Evolutionary conservation across 2,888 invertebrate species (phyloP).

Genomic region (Nudaria mundana): DNA sequence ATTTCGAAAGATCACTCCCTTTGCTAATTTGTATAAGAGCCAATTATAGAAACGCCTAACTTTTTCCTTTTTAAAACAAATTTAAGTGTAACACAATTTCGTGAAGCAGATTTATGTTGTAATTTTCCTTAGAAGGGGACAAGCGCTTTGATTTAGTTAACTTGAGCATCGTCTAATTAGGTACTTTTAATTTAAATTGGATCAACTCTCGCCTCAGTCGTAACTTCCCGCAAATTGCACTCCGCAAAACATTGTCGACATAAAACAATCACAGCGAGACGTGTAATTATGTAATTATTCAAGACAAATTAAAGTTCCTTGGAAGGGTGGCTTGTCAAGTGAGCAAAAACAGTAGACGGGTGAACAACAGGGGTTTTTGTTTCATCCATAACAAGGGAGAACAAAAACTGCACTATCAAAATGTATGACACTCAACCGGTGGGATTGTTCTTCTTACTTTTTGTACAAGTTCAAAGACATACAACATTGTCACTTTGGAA

Average conservation of each 20-base stretch:
- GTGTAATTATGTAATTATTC: constrained; percentile 72
- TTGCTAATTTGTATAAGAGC: constrained; percentile 66
- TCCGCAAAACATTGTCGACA: constrained; percentile 35
- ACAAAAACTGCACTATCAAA: constrained; percentile 69
- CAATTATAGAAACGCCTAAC: constrained; percentile 61
- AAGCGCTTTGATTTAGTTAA: constrained; percentile 45
- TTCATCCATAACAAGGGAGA: constrained; percentile 53
- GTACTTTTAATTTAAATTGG: constrained; percentile 49
- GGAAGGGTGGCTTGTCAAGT: constrained; percentile 66
- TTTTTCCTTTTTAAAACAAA: constrained; percentile 49
- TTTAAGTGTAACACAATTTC: constrained; percentile 61
- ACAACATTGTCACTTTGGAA: too few relatives aligned
- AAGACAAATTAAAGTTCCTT: constrained; percentile 59
- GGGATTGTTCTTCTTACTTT: constrained; percentile 49
- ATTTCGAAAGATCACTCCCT: constrained; percentile 51
- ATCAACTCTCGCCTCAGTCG: constrained; percentile 32
- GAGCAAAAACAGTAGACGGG: constrained; percentile 67
- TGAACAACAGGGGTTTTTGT: constrained; percentile 67
- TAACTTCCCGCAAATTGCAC: constrained; percentile 35
- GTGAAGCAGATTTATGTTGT: constrained; percentile 58
- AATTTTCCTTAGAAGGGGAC: constrained; percentile 48
- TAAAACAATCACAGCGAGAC: constrained; percentile 43
- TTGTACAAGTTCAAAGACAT: constrained; percentile 54
- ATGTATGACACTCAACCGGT: constrained; percentile 66
- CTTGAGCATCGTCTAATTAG: constrained; percentile 49